These are phyloP conservation scores for Drosophila bifasciata DNA, from an alignment of 1,140 invertebrate genomes.

Conservation along the genomic window DNA sequence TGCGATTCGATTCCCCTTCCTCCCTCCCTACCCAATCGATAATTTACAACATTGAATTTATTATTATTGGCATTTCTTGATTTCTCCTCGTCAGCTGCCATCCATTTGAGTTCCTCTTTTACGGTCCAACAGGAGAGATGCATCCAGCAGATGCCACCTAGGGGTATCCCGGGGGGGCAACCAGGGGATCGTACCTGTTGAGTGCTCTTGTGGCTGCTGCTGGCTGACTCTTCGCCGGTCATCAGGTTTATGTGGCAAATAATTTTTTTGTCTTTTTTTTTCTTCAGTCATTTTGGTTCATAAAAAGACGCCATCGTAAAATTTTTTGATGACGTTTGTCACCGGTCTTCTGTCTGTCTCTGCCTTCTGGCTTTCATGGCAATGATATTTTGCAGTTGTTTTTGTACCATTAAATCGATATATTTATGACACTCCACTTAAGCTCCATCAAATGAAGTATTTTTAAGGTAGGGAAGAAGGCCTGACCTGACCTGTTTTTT, in stretches of 20 bases:
- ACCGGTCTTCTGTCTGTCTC: slow-evolving; percentile 26
- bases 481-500: slow-evolving; percentile 46
- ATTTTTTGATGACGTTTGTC: slow-evolving; percentile 77
- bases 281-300: slow-evolving; percentile 62
- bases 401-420: slow-evolving; percentile 43
- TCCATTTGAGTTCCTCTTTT: slow-evolving; percentile 35
- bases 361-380: slow-evolving; percentile 41
- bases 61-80: slow-evolving; percentile 75
- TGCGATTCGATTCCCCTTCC: no score
- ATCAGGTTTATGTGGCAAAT: slow-evolving; percentile 77
- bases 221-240: slow-evolving; percentile 52
- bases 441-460: slow-evolving; percentile 40
- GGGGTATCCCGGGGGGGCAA: slow-evolving; percentile 14
- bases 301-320: slow-evolving; percentile 63
- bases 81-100: slow-evolving; percentile 67
- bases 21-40: slow-evolving; percentile 4
- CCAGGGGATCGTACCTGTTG: slow-evolving; percentile 53
- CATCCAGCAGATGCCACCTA: slow-evolving; percentile 30
- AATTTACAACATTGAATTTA: slow-evolving; percentile 74
- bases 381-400: slow-evolving; percentile 16
- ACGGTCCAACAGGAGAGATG: slow-evolving; percentile 3
- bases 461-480: slow-evolving; percentile 21
- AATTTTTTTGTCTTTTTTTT: slow-evolving; percentile 65
- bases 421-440: slow-evolving; percentile 54
- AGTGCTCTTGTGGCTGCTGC: slow-evolving; percentile 13